Percentiles rank a stretch among this genome's conserved stretches.
These are phyloP conservation scores for Melanaphis sacchari DNA, from an alignment of 1,140 invertebrate genomes.

Conservation along the genomic window DNA sequence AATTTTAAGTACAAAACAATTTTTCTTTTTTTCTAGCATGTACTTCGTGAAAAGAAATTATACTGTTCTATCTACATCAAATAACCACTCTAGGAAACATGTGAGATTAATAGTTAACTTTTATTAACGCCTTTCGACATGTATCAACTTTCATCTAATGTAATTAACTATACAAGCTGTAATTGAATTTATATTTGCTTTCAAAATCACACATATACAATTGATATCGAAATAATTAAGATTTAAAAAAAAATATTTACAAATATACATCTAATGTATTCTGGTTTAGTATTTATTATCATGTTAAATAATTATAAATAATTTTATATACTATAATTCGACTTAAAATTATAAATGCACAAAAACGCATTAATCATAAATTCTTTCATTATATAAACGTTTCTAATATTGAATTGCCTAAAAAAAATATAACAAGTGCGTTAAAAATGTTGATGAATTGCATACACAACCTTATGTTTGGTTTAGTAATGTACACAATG, in stretches of 20 bases:
- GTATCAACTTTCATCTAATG: neutral
- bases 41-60: neutral
- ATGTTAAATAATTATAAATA: neutral
- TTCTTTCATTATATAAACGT: too few species aligned
- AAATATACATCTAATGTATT: neutral
- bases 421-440: neutral
- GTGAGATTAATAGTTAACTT: conserved; percentile 6
- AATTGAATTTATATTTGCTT: neutral
- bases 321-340: too few species aligned
- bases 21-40: neutral
- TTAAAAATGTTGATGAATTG: neutral
- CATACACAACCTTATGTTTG: neutral
- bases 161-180: neutral
- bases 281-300: neutral
- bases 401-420: too few species aligned
- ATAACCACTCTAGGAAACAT: neutral
- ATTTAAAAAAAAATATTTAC: neutral
- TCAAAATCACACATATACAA: neutral
- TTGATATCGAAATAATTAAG: neutral
- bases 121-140: neutral
- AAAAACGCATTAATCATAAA: neutral
- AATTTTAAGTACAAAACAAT: conserved; percentile 17
- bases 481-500: neutral
- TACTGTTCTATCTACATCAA: neutral
- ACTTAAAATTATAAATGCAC: neutral